Evolutionary conservation across 1,140 invertebrate genomes (phyloP).

Genomic region (Euglossa dilemma): DNA sequence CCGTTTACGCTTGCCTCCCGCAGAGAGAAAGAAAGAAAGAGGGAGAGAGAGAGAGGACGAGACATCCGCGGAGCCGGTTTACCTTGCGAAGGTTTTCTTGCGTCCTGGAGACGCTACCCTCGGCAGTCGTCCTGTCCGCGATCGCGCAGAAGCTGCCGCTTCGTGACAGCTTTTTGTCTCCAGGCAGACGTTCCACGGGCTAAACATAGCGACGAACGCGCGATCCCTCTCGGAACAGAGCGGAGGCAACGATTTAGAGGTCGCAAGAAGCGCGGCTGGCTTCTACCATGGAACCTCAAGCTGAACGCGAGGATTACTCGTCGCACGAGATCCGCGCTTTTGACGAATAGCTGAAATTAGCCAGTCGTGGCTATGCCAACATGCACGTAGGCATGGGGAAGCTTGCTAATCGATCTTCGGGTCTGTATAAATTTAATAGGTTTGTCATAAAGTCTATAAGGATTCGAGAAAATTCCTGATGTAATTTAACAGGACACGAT

Average conservation of each 20-base stretch:
- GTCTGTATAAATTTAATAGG: no score
- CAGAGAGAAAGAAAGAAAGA: slow-evolving; percentile 20
- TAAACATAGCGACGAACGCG: slow-evolving; percentile 16
- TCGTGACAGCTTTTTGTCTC: slow-evolving; percentile 19
- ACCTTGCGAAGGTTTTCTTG: slow-evolving; percentile 78
- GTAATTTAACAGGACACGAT: no score
- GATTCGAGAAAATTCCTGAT: no score
- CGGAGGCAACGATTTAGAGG: neutral
- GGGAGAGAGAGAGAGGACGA: slow-evolving; percentile 22
- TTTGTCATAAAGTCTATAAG: no score
- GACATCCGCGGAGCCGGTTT: slow-evolving; percentile 70
- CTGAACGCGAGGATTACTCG: neutral
- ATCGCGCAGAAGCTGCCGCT: slow-evolving; percentile 10
- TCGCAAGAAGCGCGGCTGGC: neutral
- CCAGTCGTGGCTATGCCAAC: no score
- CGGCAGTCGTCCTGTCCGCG: slow-evolving; percentile 2
- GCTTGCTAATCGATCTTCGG: neutral
- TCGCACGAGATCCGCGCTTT: neutral
- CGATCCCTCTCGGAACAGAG: neutral
- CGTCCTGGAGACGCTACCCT: slow-evolving; percentile 48
- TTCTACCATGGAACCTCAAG: neutral
- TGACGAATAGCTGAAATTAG: neutral
- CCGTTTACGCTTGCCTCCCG: neutral
- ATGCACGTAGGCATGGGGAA: neutral
- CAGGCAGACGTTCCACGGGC: neutral